These are phyloP conservation scores for Syrrhaptes paradoxus DNA, from an alignment of 2,113 vertebrate genomes.

Conservation along the genomic window DNA sequence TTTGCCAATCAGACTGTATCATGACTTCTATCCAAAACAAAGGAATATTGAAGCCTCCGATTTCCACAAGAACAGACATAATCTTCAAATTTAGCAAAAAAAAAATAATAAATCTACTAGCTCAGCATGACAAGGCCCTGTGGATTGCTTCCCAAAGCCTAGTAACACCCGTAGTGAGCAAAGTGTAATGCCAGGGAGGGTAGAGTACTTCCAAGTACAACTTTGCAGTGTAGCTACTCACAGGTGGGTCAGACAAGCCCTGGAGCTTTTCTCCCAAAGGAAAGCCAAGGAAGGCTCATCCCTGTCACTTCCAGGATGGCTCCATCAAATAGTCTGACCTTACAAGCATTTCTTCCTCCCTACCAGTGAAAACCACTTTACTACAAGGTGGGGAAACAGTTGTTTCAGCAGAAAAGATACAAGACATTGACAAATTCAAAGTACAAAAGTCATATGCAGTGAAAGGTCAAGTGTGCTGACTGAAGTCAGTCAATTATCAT, in stretches of 20 bases:
- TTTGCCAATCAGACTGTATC: neutral
- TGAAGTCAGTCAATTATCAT: neutral
- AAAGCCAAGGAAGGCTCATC: neutral
- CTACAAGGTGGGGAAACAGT: neutral
- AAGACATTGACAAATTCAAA: neutral
- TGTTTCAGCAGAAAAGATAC: neutral
- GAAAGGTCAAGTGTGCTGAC: neutral
- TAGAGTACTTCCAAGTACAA: neutral
- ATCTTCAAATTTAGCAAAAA: neutral
- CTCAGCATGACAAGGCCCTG: neutral
- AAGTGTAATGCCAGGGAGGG: neutral
- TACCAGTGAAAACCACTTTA: neutral
- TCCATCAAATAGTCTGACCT: accelerated
- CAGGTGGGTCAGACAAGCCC: neutral
- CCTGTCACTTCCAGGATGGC: neutral
- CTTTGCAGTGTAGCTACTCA: neutral
- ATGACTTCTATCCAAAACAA: neutral
- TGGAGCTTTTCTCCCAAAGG: neutral
- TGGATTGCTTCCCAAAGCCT: neutral
- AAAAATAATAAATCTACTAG: neutral
- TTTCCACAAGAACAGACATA: neutral
- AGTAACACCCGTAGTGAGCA: accelerated
- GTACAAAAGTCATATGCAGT: neutral
- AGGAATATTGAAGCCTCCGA: neutral
- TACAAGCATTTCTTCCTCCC: neutral